These are phyloP conservation scores for Riparia riparia DNA, from an alignment of 2,113 vertebrate species.

Conservation along the genomic window DNA sequence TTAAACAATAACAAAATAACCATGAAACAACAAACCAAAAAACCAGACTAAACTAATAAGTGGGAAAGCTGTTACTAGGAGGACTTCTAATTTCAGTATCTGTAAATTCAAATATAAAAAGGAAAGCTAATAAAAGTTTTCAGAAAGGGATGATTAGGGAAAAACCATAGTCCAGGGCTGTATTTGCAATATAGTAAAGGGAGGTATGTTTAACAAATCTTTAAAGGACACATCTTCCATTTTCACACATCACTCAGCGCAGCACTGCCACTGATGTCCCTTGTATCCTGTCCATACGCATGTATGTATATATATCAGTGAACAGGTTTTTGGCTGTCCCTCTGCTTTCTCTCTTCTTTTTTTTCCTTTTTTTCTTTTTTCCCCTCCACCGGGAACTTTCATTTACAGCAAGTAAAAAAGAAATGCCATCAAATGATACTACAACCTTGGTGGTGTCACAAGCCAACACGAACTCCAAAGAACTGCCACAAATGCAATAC, in stretches of 20 bases:
- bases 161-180: neutral
- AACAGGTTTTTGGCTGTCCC: neutral
- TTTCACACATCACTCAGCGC: neutral
- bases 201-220: neutral
- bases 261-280: neutral
- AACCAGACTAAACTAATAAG: neutral
- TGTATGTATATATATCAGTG: neutral
- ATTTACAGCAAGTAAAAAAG: neutral
- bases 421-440: neutral
- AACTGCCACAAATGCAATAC: neutral
- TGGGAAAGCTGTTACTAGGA: neutral
- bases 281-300: neutral
- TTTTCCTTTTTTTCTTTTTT: neutral
- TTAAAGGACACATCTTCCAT: neutral
- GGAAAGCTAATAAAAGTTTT: neutral
- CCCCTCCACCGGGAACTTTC: neutral
- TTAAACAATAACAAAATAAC: neutral
- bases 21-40: neutral
- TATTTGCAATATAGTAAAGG: neutral
- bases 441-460: neutral
- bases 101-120: neutral
- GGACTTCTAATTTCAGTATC: neutral
- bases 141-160: neutral
- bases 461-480: neutral
- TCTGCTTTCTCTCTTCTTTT: neutral